Evolutionary conservation across 2,888 invertebrate species (phyloP).

Genomic region (Microctonus brassicae): DNA sequence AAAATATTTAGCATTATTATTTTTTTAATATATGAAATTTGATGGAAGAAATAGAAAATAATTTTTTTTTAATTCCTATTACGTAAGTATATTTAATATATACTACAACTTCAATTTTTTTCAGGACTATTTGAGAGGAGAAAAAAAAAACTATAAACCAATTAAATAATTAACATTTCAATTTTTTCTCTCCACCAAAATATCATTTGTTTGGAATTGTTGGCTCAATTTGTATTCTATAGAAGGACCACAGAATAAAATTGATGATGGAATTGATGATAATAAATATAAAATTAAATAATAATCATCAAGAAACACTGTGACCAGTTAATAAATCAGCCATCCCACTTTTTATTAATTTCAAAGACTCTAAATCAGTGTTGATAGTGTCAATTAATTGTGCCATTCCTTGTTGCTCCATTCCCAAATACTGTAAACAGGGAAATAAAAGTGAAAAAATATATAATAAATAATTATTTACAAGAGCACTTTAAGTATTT

Average conservation of each 20-base stretch:
- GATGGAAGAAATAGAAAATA: not conserved
- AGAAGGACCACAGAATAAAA: not conserved
- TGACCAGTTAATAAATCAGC: constrained; percentile 70
- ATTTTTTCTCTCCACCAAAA: no score
- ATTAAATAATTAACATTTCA: no score
- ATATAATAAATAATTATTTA: not conserved
- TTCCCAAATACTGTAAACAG: constrained; percentile 78
- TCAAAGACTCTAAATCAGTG: constrained; percentile 82
- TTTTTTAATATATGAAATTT: not conserved
- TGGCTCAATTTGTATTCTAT: no score
- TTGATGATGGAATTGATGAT: not conserved
- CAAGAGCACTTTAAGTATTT: not conserved
- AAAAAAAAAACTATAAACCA: no score
- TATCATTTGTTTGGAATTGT: no score
- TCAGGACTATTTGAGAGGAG: no score
- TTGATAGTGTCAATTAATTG: constrained; percentile 88
- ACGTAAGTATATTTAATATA: no score
- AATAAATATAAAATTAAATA: not conserved
- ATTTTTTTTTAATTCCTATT: no score
- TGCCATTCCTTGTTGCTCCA: constrained; percentile 91
- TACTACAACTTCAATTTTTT: no score
- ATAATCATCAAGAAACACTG: constrained; percentile 55
- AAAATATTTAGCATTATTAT: no score
- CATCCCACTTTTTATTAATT: constrained; percentile 85
- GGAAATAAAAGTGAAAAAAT: constrained; percentile 17